Evolutionary conservation across 1,140 invertebrate species (phyloP).

Genomic region (Drosophila athabasca): DNA sequence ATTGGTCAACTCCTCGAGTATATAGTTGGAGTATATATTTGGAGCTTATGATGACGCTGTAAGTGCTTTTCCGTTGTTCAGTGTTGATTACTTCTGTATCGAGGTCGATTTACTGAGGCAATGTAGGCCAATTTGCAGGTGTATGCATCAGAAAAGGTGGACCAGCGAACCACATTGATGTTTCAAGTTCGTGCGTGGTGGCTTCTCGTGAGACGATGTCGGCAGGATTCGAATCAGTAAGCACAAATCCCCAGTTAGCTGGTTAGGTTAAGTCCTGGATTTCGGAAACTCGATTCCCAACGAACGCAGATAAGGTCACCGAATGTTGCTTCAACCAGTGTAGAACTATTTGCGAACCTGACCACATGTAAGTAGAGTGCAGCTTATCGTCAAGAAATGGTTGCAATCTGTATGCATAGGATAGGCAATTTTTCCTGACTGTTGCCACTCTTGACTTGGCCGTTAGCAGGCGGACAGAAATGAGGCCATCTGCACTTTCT

Average conservation of each 20-base stretch:
- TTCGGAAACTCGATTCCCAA: constrained; percentile 9
- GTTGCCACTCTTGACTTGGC: constrained; percentile 16
- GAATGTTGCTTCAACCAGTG: constrained; percentile 22
- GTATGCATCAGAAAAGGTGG: constrained; percentile 37
- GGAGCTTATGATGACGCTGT: neutral
- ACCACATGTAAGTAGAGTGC: neutral
- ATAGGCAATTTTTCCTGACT: constrained; percentile 3
- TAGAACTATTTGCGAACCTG: constrained; percentile 14
- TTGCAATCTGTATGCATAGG: no score
- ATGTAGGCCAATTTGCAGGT: constrained; percentile 1
- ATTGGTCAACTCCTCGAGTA: neutral
- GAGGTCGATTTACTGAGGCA: neutral
- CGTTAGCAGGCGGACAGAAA: neutral
- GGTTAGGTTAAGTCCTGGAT: constrained; percentile 8
- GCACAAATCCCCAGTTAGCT: constrained; percentile 4
- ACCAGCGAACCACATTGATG: no score
- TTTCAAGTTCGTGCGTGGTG: neutral
- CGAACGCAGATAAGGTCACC: constrained; percentile 4
- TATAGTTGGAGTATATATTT: neutral
- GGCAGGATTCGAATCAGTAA: neutral
- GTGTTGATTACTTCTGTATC: neutral
- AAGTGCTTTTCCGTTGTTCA: neutral
- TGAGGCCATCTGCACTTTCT: no score
- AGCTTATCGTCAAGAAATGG: neutral
- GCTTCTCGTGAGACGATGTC: constrained; percentile 16